Base-by-base conservation (phyloP, 2,797 vertebrate genomes). In the Coccyzus lansbergi region DNA sequence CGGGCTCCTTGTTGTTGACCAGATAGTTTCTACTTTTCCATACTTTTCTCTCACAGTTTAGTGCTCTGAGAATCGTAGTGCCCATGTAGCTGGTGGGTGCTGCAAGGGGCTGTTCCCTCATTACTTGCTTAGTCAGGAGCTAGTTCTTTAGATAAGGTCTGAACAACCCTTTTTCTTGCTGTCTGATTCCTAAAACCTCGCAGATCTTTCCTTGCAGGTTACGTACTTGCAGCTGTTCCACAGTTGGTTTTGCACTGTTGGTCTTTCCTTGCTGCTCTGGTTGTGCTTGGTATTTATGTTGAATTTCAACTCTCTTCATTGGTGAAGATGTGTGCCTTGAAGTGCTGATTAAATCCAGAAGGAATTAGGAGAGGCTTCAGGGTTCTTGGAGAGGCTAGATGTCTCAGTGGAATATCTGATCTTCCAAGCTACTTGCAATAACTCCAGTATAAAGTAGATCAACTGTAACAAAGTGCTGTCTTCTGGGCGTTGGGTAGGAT, bases 91-190 rank as follows among this genome's bases (percentile, higher is more conserved):
- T 87, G 84, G 11, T 38, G 85, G 49, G 20, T 85, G 81, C 49
- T 85, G 53, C 31, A 38, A 80, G 56, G 21, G 24, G 29, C 58
- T 83, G 15, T 85, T 91, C 26, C 44, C 46, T 91, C 46, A 59
- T 21, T 38, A 26, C 65, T 59, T 67, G 51, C 58, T 38, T 79
- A 38, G 5, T 75, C 62, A 63, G 69, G 71, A 94, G n/a, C 40
- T 83, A 77, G 81, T 93, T 86, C 79, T 72, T 85, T 68, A 86
- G 64, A 83, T 78, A 69, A 88, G 13, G 24, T 71, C 56, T 68
- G 68, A 69, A 55, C 56, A 86, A 38, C 20, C 48, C 29, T 40
- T 90, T 72, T 79, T 86, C 34, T 59, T 40, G 4, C 40, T 80
- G 44, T 70, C 55, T 71, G 28, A 64, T 82, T 87, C 53, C 25